These are phyloP conservation scores for Carposina sasakii DNA, from an alignment of 1,140 invertebrate genomes.

Conservation along the genomic window DNA sequence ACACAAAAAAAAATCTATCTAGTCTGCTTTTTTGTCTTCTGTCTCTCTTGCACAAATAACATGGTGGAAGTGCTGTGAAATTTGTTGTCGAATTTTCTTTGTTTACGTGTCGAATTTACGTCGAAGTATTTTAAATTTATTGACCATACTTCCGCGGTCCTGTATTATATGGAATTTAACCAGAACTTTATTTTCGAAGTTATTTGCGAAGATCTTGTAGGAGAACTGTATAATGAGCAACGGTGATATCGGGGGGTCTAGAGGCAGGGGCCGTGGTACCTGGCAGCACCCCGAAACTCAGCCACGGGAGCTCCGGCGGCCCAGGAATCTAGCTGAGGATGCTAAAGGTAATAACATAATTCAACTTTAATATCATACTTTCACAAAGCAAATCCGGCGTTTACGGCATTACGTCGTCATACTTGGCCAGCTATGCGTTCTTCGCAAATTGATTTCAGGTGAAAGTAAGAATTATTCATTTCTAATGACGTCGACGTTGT, in stretches of 20 bases:
- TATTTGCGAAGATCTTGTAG: constrained; percentile 17
- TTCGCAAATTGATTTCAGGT: constrained; percentile 47
- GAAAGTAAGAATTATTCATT: constrained; percentile 66
- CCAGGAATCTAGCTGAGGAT: constrained; percentile 48
- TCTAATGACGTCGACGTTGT: constrained; percentile 55
- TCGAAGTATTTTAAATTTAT: constrained; percentile 28
- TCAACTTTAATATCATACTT: constrained; percentile 19
- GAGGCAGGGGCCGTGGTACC: constrained; percentile 63
- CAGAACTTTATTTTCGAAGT: constrained; percentile 20
- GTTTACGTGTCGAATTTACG: constrained; percentile 62
- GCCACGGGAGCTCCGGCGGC: constrained; percentile 57
- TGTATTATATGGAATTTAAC: constrained; percentile 57
- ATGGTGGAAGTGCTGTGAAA: constrained; percentile 44
- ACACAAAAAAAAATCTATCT: constrained; percentile 1
- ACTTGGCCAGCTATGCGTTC: constrained; percentile 31
- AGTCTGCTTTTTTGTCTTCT: constrained; percentile 2
- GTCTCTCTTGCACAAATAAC: constrained; percentile 41
- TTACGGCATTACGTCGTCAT: constrained; percentile 37
- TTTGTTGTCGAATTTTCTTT: constrained; percentile 54
- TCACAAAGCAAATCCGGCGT: constrained; percentile 22
- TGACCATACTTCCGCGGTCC: constrained; percentile 24
- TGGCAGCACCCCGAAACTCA: constrained; percentile 59
- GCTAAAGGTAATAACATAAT: constrained; percentile 38
- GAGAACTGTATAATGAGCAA: constrained; percentile 60
- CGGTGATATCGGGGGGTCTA: constrained; percentile 59